Conservation (phyloP, 2,113 vertebrate species). For the Phaethornis superciliosus region DNA sequence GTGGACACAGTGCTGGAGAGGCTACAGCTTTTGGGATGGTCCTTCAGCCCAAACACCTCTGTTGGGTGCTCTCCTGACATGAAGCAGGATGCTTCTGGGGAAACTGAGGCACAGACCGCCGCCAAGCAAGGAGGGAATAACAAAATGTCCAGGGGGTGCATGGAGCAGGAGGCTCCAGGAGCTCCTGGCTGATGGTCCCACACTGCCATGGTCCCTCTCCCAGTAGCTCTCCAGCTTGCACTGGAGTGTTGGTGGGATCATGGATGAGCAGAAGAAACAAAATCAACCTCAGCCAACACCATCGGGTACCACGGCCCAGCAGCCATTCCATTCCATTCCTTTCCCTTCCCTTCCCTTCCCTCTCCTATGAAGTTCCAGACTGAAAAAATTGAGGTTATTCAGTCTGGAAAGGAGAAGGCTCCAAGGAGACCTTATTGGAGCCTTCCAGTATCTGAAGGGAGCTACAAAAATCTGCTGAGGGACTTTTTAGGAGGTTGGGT, state of each 20-base stretch:
- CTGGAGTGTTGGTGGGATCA: not conserved
- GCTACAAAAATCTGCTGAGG: too few species aligned
- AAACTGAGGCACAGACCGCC: not conserved
- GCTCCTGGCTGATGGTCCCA: not conserved
- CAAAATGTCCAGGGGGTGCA: accelerated
- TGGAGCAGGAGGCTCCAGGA: not conserved
- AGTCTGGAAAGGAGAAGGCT: too few species aligned
- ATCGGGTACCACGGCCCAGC: accelerated
- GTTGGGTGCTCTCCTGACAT: too few species aligned
- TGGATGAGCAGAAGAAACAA: accelerated
- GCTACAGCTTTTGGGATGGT: accelerated
- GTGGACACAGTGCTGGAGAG: not conserved
- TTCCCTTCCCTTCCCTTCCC: not conserved
- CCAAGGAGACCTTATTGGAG: too few species aligned
- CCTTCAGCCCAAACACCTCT: not conserved
- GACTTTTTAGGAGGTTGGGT: too few species aligned
- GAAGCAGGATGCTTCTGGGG: not conserved
- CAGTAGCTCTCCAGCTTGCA: accelerated
- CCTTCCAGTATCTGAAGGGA: too few species aligned
- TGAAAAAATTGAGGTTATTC: too few species aligned
- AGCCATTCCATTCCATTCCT: not conserved
- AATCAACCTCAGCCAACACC: not conserved
- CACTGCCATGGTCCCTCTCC: not conserved
- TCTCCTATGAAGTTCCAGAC: too few species aligned
- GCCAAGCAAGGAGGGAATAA: too few species aligned